These are phyloP conservation scores for Cydia amplana DNA, from an alignment of 1,140 invertebrate species.

Conservation along the genomic window DNA sequence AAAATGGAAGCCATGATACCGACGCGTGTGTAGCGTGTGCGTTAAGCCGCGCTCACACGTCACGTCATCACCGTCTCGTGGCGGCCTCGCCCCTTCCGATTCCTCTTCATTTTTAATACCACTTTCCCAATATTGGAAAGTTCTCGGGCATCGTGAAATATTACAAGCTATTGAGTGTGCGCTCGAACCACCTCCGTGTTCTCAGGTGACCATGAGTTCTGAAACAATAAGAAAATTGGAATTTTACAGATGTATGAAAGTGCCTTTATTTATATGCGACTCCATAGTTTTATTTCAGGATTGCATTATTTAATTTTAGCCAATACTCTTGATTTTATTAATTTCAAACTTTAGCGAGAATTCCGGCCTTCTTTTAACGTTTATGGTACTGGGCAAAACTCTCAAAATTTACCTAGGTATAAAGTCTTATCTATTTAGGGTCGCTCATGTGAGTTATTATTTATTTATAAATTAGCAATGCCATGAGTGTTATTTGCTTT, in stretches of 20 bases:
- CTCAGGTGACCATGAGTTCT: constrained; percentile 35
- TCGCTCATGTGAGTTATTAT: no score
- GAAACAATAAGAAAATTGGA: constrained; percentile 37
- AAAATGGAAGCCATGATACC: constrained; percentile 58
- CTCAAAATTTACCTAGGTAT: no score
- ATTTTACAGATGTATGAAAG: background rate
- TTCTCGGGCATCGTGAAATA: constrained; percentile 40
- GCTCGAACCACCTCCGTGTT: background rate
- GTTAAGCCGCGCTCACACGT: constrained; percentile 47
- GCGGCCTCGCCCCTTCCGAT: constrained; percentile 42
- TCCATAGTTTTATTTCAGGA: background rate
- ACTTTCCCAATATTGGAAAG: constrained; percentile 47
- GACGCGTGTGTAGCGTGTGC: constrained; percentile 29
- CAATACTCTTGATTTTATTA: no score
- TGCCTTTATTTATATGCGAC: background rate
- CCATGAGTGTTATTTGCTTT: no score
- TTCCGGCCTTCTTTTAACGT: no score
- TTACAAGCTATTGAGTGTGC: constrained; percentile 30
- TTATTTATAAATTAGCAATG: no score
- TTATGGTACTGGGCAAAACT: no score
- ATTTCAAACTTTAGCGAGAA: no score
- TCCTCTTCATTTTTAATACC: constrained; percentile 55
- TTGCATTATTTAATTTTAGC: background rate
- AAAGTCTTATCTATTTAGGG: no score
- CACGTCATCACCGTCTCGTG: constrained; percentile 54